These are phyloP conservation scores for Leptoteleia sp. DNA, from an alignment of 1,140 invertebrate species.

Conservation along the genomic window DNA sequence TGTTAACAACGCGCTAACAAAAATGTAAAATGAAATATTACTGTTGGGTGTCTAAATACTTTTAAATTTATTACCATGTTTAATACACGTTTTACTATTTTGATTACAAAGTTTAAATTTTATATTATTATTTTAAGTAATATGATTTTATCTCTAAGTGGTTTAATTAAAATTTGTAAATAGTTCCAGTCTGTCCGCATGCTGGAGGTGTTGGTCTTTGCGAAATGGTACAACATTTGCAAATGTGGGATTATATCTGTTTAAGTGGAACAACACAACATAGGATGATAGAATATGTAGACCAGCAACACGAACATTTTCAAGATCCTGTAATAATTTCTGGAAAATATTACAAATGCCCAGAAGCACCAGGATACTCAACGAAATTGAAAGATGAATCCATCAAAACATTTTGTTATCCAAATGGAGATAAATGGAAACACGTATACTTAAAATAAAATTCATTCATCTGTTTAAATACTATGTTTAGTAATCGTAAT, in stretches of 20 bases:
- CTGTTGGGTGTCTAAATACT: no score
- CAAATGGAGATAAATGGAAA: slow-evolving; percentile 88
- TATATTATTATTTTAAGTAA: no score
- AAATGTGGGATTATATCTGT: slow-evolving; percentile 92
- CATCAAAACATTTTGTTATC: slow-evolving; percentile 87
- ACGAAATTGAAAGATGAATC: slow-evolving; percentile 87
- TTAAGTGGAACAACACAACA: slow-evolving; percentile 86
- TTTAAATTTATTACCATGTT: no score
- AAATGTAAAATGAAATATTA: no score
- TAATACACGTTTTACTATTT: no score
- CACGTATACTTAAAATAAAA: no score
- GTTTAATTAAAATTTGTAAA: no score
- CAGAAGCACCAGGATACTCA: slow-evolving; percentile 88
- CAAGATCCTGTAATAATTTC: slow-evolving; percentile 86
- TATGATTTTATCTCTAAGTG: no score
- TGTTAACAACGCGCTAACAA: no score
- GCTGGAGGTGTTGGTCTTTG: slow-evolving; percentile 95
- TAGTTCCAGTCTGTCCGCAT: slow-evolving; percentile 96
- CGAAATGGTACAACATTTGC: slow-evolving; percentile 95
- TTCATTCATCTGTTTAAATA: no score
- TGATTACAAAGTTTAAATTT: no score
- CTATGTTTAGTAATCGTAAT: no score
- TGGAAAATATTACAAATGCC: slow-evolving; percentile 88
- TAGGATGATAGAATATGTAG: slow-evolving; percentile 91
- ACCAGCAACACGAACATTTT: slow-evolving; percentile 95